Evolutionary conservation across 1,140 invertebrate genomes (phyloP).

Genomic region (Magallana gigas): DNA sequence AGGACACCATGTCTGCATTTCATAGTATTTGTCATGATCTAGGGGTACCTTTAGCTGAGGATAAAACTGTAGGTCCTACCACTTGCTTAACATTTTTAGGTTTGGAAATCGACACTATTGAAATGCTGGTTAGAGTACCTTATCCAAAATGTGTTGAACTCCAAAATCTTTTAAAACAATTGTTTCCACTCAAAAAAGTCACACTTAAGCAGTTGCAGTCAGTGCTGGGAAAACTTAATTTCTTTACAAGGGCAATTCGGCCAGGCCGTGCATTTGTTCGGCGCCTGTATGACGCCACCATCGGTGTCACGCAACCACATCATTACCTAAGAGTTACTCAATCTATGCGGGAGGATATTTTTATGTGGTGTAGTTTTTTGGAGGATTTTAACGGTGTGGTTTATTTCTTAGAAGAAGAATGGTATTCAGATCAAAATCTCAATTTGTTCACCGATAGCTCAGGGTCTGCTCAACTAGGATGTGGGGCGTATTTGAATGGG

Average conservation of each 20-base stretch:
- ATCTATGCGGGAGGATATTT: background rate
- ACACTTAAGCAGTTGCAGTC: background rate
- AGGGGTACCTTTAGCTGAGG: no score
- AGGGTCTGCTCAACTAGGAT: no score
- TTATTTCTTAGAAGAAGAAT: no score
- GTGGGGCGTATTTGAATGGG: no score
- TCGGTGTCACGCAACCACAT: background rate
- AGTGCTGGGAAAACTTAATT: background rate
- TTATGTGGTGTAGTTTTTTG: no score
- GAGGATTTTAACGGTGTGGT: no score
- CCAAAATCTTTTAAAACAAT: background rate
- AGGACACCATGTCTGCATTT: background rate
- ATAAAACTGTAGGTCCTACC: background rate
- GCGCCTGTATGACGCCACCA: background rate
- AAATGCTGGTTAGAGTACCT: background rate
- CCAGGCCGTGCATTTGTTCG: background rate
- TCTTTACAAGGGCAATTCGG: background rate
- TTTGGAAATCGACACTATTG: background rate
- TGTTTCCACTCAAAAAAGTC: background rate
- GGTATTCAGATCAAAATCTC: no score
- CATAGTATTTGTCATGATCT: background rate
- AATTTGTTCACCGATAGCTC: no score
- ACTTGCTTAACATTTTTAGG: background rate
- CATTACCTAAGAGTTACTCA: background rate
- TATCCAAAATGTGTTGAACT: background rate